A percentile compares a stretch with the other conserved stretches of the same genome.
phyloP scores from a whole-genome alignment of 2,888 invertebrate genomes.

The Noctuana brunneofusca region DNA sequence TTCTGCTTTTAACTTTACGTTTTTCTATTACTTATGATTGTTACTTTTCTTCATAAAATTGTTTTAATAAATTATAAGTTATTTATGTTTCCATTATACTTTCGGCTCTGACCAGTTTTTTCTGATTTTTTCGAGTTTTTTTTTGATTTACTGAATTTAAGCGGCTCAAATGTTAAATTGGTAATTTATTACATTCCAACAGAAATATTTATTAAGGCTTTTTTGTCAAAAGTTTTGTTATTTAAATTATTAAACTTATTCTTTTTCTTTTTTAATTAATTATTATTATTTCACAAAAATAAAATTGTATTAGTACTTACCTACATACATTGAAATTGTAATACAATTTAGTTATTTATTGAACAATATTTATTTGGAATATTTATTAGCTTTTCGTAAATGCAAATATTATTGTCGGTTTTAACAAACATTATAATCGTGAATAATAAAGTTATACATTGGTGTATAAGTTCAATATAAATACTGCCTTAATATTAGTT shows the following conservation, averaged over 20 bases:
- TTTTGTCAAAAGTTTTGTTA: not conserved
- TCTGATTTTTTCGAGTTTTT: no score
- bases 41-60: no score
- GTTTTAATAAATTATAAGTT: no score
- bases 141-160: conserved; percentile 3
- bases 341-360: not conserved
- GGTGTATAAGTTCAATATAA: conserved; percentile 12
- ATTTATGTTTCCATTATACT: not conserved
- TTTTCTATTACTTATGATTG: no score
- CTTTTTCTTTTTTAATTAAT: no score
- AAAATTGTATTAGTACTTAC: not conserved
- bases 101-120: no score
- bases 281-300: not conserved
- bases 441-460: not conserved
- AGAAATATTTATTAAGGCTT: not conserved
- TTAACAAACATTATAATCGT: no score
- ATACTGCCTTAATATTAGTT: conserved; percentile 37
- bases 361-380: not conserved
- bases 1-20: no score
- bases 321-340: no score
- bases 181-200: conserved; percentile 4
- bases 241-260: not conserved
- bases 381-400: not conserved
- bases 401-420: not conserved
- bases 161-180: not conserved